phyloP scores from a whole-genome alignment of 2,113 vertebrate species.

The Erythrocercus mccallii region DNA sequence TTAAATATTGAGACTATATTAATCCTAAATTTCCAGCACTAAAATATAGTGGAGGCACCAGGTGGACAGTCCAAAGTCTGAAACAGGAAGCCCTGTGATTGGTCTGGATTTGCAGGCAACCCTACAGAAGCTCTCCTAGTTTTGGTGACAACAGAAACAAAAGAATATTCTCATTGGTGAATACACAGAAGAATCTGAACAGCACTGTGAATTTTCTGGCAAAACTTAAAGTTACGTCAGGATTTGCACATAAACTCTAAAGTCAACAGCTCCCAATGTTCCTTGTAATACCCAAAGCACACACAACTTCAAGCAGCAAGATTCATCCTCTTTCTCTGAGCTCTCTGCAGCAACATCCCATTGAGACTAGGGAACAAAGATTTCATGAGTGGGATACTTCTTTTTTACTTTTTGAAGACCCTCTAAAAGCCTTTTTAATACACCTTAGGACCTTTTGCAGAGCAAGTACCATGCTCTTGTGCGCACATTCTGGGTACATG shows the following conservation, averaged over 20 bases:
- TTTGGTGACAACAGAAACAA: background rate
- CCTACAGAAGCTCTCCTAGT: background rate
- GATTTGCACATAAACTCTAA: background rate
- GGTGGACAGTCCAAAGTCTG: background rate
- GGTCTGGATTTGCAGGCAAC: background rate
- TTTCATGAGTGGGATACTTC: background rate
- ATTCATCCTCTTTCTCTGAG: background rate
- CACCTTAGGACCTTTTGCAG: fast-evolving
- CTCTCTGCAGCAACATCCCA: background rate
- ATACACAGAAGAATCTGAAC: background rate
- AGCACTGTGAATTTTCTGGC: background rate
- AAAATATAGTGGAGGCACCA: background rate
- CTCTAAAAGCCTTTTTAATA: background rate
- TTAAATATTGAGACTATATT: background rate
- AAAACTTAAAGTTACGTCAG: background rate
- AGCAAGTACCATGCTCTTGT: fast-evolving
- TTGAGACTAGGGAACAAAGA: background rate
- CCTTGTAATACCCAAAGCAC: background rate
- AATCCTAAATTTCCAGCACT: background rate
- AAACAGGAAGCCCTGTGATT: background rate
- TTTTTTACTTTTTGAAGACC: background rate
- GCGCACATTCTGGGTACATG: background rate
- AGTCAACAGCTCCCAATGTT: background rate
- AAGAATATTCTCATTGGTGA: background rate
- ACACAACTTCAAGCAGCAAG: background rate